Base-by-base conservation (phyloP, 30 jellyfish, hydroid and myxozoan genomes). In the Aurelia sp. region DNA sequence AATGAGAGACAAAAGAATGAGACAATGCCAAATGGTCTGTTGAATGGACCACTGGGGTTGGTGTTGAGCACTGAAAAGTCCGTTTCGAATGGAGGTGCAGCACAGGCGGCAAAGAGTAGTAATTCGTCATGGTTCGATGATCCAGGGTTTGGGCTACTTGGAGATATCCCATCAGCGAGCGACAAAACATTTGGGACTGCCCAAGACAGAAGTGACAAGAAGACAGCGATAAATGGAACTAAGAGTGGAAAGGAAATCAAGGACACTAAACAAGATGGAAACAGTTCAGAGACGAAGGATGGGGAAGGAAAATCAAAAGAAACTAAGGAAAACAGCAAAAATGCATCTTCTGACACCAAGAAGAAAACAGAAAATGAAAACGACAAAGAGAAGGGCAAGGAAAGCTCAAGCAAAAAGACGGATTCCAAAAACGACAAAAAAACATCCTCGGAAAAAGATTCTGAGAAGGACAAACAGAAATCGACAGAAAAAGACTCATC, bases 111-210 rank as follows among this genome's bases (percentile, higher is more conserved):
- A 0, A 55, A 52, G 31, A 21, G 23, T 22, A 23, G 17, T 4
- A 27, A 58, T 10, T 6, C 74, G 15, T 20, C 66, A 15, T 81
- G 77, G 82, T 78, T 66, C 0, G 91, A 81, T 66, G 76, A 69
- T 21, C 37, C 86, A 4, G 62, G 57, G 11, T 85, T 19, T 55
- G 94, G 94, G 12, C 65, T 85, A 20, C 77, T 85, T 4, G 94
- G 94, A 4, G 94, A 85, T 37, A 77, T 58, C 15, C 83, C 94
- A 15, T 68, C 82, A 58, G 84, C 81, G 13, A 53, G 82, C 31
- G 66, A 68, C 41, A 67, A 55, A 62, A 73, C 79, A 16, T 69
- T 74, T 12, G 84, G 55, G 66, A 73, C 73, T 22, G 59, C 73
- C 11, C 31, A 65, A 3, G 70, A 30, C 73, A 23, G 15, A 7